Evolutionary conservation across 2,113 vertebrate genomes (phyloP), one percentile per base, ranked within the genome.

Genomic region (Spea bombifrons): DNA sequence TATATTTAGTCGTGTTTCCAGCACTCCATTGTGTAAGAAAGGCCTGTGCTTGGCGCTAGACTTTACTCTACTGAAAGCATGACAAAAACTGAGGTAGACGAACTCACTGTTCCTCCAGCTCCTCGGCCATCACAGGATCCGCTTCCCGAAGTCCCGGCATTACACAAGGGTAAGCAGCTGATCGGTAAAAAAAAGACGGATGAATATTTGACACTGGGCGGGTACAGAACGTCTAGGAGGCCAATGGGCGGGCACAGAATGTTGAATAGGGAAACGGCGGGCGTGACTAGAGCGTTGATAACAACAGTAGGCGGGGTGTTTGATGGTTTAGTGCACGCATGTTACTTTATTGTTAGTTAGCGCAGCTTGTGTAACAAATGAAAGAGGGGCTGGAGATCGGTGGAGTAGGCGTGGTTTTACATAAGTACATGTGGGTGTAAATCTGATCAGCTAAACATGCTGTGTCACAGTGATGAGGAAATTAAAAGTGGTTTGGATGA

Each of bases 21-120:
- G 70, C 68, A 82, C 59, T 79, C 75, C 71, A 79, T 84, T 45
- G 82, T 46, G 81, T 80, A 81, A 83, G 75, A 84, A 64, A 81
- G 78, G 75, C 80, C 83, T 82, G 8, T 4, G 30, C 17, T 3
- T 7, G 2, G 13, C 47, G 30, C 30, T 30, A 30, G 30, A 30
- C 30, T 30, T 30, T 30, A 30, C 30, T 30, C 30, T 30, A 30
- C 30, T 30, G 30, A 8, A 59, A 59, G 10, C 55, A 59, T 13
- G 10, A 59, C 15, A 7, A 59, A 8, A 59, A 13, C 55, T 3
- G 55, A 12, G 55, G 8, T 5, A 59, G 10, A 8, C 15, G 10
- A 66, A 88, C 89, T 89, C 84, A 90, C 89, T 84, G 84, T 82
- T 85, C 85, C 83, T 90, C 87, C 84, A 89, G 83, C 76, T 90